A percentile compares a stretch with the other conserved stretches of the same genome.
Evolutionary conservation across 2,113 vertebrate species (phyloP).

Genomic region (Calyptommatus sinebrachiatus): DNA sequence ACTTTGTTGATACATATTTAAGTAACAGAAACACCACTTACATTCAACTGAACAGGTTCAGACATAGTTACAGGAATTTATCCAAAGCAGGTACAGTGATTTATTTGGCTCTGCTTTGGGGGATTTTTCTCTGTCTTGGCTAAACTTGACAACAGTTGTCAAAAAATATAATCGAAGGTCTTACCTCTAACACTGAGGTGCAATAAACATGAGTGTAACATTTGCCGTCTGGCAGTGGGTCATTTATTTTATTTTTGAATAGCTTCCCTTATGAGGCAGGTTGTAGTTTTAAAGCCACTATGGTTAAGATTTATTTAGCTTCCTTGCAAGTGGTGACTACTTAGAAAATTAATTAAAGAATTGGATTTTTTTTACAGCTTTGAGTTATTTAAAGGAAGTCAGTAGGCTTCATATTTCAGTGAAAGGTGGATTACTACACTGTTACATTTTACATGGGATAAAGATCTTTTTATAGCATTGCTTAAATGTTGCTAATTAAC

Average conservation of each 20-base stretch:
- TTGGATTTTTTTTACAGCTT: conserved; percentile 26
- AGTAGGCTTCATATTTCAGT: conserved; percentile 10
- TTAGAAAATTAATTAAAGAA: conserved; percentile 18
- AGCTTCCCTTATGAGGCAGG: not conserved
- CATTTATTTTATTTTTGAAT: conserved; percentile 35
- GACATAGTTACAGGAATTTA: conserved; percentile 25
- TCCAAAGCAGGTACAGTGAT: conserved; percentile 17
- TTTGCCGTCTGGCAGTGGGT: not conserved
- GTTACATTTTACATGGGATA: conserved; percentile 1
- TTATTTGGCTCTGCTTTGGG: conserved; percentile 19
- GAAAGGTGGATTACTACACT: conserved; percentile 11
- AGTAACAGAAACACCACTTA: not conserved
- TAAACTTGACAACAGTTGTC: not conserved
- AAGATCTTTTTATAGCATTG: not conserved
- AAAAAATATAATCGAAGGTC: conserved; percentile 14
- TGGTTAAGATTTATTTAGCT: not conserved
- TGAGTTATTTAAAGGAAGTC: conserved; percentile 12
- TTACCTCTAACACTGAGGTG: conserved; percentile 19
- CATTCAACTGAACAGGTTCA: conserved; percentile 31
- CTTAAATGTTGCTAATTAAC: not conserved
- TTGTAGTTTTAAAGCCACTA: not conserved
- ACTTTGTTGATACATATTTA: conserved; percentile 19
- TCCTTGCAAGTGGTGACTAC: conserved; percentile 7
- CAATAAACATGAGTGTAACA: conserved; percentile 2
- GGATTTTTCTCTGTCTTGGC: conserved; percentile 26